Conservation (phyloP, 2,113 vertebrate genomes). For the Mellivora capensis region DNA sequence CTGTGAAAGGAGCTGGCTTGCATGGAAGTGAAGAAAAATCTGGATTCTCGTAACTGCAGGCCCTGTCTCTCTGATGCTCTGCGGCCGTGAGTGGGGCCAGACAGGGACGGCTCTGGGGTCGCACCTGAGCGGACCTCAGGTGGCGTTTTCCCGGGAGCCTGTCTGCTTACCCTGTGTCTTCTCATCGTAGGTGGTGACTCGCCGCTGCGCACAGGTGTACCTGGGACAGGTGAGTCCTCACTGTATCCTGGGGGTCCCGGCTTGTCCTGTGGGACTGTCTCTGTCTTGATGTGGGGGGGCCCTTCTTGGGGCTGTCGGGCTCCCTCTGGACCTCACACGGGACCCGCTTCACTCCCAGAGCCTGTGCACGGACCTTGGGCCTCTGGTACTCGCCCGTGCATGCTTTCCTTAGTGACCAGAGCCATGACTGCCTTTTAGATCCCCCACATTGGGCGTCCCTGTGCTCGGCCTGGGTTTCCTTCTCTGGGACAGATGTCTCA, state of each 20-base stretch:
- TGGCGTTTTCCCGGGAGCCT: accelerated
- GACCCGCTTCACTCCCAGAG: not conserved
- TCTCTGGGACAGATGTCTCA: not conserved
- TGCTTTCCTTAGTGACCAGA: not conserved
- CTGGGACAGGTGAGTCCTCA: not conserved
- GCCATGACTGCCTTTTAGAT: not conserved
- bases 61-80: not conserved
- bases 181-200: not conserved
- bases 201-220: not conserved
- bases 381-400: accelerated
- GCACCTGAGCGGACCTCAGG: accelerated
- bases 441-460: not conserved
- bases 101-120: accelerated
- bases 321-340: not conserved
- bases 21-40: not conserved
- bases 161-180: not conserved
- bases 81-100: not conserved
- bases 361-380: accelerated
- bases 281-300: not conserved
- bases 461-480: not conserved
- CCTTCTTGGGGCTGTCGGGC: not conserved
- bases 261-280: not conserved
- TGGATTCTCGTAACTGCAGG: not conserved
- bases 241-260: accelerated
- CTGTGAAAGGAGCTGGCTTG: not conserved